A percentile compares a stretch with the other conserved stretches of the same genome.
Evolutionary conservation across 2,113 vertebrate genomes (phyloP).

Genomic region (Ictalurus furcatus): DNA sequence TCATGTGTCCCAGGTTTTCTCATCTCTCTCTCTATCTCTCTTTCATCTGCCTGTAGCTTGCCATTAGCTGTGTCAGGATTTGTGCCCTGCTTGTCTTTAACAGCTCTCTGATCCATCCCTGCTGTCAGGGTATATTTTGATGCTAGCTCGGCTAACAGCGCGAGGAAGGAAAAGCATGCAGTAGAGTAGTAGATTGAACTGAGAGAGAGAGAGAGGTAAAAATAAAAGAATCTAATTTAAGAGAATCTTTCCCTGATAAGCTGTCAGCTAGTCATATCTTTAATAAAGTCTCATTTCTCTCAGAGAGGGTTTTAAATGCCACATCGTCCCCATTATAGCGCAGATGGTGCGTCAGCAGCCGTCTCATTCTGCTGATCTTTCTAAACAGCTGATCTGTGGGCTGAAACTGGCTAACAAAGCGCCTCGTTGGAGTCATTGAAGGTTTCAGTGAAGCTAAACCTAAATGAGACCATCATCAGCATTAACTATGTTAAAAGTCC

Average conservation of each 20-base stretch:
- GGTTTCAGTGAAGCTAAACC: not conserved
- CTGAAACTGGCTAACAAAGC: not conserved
- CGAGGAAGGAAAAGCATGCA: not conserved
- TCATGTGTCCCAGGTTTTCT: not conserved
- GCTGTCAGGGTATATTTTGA: not conserved
- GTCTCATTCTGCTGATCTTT: conserved; percentile 15
- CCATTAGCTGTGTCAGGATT: not conserved
- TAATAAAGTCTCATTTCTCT: not conserved
- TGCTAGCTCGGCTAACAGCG: not conserved
- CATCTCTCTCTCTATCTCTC: not conserved
- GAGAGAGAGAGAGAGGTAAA: not conserved
- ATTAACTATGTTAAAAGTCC: not conserved
- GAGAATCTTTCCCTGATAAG: not conserved
- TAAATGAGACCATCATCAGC: not conserved
- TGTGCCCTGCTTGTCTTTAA: not conserved
- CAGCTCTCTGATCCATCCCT: conserved; percentile 1
- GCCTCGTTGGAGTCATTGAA: not conserved
- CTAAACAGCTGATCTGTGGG: not conserved
- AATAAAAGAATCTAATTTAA: not conserved
- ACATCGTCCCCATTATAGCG: not conserved
- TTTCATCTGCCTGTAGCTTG: not conserved
- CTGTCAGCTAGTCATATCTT: not conserved
- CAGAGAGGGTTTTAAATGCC: not conserved
- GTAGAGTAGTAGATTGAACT: not conserved
- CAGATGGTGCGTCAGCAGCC: conserved; percentile 38